Evolutionary conservation across 2,888 invertebrate genomes (phyloP), one percentile per base, ranked within the genome.

Genomic region (Urechis unicinctus): DNA sequence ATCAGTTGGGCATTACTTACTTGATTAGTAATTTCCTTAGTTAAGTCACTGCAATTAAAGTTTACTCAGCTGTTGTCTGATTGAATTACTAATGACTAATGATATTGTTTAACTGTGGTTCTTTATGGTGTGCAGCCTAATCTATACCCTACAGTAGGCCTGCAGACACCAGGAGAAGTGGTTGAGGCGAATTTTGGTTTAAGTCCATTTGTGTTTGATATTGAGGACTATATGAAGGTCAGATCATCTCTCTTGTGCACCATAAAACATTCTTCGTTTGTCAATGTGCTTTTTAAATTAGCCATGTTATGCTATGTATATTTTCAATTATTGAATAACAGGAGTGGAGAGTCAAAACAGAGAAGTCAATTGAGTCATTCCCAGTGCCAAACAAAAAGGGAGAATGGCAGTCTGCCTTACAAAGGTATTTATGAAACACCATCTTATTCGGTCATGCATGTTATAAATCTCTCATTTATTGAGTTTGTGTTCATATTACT

Each of bases 151-250:
- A 97, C 96, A 21, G 96, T 98, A 61, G 98, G 98, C 1, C 84
- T 98, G 57, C 98, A 98, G 82, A 97, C 96, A 42, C 94, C 96
- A 6, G 96, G 96, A 50, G 97, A 97, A 82, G 89, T 95, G 62
- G 91, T 96, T 53, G 95, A 96, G 80, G 95, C 95, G 1, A 98
- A 99, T 83, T 98, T 99, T 80, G 98, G 98, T 0, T 94, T 95
- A 79, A 86, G 87, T 71, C 95, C 95, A 22, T 98, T 99, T 81
- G 86, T 92, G 73, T 99, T 93, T 82, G 94, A 98, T 81, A 93
- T 98, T 56, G 90, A 92, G 79, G 93, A 94, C 76, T 94, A 96
- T 88, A 87, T 96, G 83, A 86, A 88, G 71, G 81, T 81, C 21
- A n/a, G 6, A 30, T 13, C 5, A 36, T 51, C 13, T 24, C 29